phyloP scores from a whole-genome alignment of 2,113 vertebrate genomes.

The Chunga burmeisteri region DNA sequence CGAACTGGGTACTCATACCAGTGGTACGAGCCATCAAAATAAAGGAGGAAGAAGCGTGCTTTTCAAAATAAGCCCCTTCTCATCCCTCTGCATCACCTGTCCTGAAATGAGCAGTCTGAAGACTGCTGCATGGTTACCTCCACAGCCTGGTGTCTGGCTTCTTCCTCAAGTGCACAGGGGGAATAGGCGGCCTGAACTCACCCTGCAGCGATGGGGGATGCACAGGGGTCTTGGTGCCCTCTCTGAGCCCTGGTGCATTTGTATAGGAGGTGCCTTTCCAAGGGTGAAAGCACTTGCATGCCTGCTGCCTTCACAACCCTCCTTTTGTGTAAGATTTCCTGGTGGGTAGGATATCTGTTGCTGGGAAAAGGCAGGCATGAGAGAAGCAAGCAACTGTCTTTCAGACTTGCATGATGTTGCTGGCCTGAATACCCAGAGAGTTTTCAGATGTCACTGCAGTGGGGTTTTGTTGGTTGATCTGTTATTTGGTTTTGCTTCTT shows the following conservation, averaged over 20 bases:
- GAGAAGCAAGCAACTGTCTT: not conserved
- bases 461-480: not conserved
- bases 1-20: not conserved
- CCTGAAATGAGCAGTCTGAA: not conserved
- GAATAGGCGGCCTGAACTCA: not conserved
- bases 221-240: accelerated
- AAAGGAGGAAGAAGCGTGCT: not conserved
- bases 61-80: not conserved
- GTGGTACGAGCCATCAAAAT: not conserved
- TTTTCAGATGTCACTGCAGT: not conserved
- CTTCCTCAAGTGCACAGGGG: not conserved
- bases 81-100: not conserved
- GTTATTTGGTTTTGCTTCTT: not conserved
- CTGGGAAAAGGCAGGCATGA: not conserved
- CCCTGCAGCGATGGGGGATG: not conserved
- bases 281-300: not conserved
- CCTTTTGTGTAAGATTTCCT: not conserved
- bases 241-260: not conserved
- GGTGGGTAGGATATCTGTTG: not conserved
- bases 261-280: not conserved
- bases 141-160: not conserved
- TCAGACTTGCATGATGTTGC: not conserved
- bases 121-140: not conserved
- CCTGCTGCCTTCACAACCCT: not conserved
- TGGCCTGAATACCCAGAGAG: not conserved